Evolutionary conservation across 2,113 vertebrate species (phyloP).

Genomic region (Bagarius yarrelli): DNA sequence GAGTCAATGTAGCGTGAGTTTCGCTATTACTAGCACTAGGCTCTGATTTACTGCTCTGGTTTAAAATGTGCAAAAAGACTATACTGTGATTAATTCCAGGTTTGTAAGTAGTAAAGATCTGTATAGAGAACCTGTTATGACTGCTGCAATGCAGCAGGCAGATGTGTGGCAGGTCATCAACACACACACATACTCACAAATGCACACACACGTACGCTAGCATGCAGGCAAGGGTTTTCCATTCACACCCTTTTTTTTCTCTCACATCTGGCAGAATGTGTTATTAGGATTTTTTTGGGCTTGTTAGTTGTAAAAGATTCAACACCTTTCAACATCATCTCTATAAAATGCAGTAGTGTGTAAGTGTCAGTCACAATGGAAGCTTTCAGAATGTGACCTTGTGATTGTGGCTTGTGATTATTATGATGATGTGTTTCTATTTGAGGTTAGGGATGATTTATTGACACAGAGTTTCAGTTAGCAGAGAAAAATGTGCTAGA

Average conservation of each 20-base stretch:
- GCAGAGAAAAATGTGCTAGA: conserved; percentile 33
- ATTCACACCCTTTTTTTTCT: conserved; percentile 22
- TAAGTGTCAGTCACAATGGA: conserved; percentile 14
- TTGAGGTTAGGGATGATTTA: conserved; percentile 34
- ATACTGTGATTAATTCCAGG: background rate
- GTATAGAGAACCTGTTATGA: background rate
- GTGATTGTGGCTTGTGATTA: conserved; percentile 23
- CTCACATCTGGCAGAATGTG: conserved; percentile 32
- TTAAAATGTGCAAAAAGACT: background rate
- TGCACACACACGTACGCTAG: background rate
- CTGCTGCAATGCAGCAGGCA: conserved; percentile 27
- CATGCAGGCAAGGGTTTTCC: conserved; percentile 22
- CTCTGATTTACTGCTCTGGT: background rate
- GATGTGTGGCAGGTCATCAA: conserved; percentile 1
- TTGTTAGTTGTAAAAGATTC: background rate
- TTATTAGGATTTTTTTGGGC: conserved; percentile 15
- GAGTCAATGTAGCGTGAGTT: background rate
- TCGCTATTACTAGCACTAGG: background rate
- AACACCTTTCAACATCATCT: background rate
- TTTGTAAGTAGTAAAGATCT: conserved; percentile 23
- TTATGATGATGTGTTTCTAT: conserved; percentile 26
- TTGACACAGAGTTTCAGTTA: conserved; percentile 24
- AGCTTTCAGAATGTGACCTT: conserved; percentile 16
- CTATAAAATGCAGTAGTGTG: conserved; percentile 8
- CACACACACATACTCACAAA: background rate